A percentile compares a stretch with the other conserved stretches of the same genome.
These are phyloP conservation scores for Dendropsophus ebraccatus DNA, from an alignment of 2,113 vertebrate genomes.

Conservation along the genomic window DNA sequence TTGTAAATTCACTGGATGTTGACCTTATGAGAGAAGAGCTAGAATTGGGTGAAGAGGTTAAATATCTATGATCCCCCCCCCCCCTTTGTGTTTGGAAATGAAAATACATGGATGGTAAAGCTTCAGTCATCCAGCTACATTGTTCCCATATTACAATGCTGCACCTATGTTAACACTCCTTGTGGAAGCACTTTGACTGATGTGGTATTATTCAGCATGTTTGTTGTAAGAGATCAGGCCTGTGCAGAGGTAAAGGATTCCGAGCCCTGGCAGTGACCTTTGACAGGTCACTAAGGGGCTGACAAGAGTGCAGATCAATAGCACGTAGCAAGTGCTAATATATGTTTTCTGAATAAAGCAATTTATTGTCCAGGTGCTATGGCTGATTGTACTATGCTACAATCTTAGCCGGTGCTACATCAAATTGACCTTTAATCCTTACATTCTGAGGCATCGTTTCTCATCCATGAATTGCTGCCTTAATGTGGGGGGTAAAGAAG, in stretches of 20 bases:
- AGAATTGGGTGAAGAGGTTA: slow-evolving; percentile 49
- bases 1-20: slow-evolving; percentile 39
- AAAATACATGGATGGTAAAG: slow-evolving; percentile 47
- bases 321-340: slow-evolving; percentile 44
- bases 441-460: slow-evolving; percentile 6
- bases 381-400: slow-evolving; percentile 36
- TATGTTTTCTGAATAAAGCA: slow-evolving; percentile 29
- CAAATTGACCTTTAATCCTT: slow-evolving; percentile 32
- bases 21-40: slow-evolving; percentile 43
- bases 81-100: slow-evolving; percentile 35
- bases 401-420: slow-evolving; percentile 8
- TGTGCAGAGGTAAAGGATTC: slow-evolving; percentile 1
- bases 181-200: slow-evolving; percentile 33
- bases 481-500: background rate
- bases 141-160: slow-evolving; percentile 40
- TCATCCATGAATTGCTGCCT: slow-evolving; percentile 6
- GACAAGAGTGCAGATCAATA: slow-evolving; percentile 51
- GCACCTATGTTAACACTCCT: slow-evolving; percentile 39
- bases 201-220: slow-evolving; percentile 35
- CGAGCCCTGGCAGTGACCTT: slow-evolving; percentile 43
- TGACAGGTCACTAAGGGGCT: slow-evolving; percentile 50
- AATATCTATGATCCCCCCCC: slow-evolving; percentile 35
- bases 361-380: slow-evolving; percentile 39
- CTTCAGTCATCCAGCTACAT: slow-evolving; percentile 40
- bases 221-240: slow-evolving; percentile 30